phyloP scores from a whole-genome alignment of 2,797 vertebrate genomes.

The Xiphorhynchus erythropygius region DNA sequence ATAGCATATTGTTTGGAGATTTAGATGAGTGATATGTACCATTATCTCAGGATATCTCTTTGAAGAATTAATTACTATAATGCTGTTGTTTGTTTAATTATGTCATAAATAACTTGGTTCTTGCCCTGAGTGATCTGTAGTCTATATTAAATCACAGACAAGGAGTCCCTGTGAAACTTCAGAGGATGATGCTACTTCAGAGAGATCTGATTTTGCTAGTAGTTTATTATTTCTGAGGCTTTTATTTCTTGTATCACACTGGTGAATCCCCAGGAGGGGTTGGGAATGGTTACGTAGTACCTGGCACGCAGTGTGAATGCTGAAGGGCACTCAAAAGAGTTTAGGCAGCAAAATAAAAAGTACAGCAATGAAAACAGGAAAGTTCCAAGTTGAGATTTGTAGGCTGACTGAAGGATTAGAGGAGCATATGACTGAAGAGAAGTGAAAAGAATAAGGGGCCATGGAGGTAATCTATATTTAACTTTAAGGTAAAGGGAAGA shows the following conservation, averaged over 20 bases:
- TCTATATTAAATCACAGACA: not conserved
- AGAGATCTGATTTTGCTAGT: not conserved
- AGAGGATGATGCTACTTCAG: not conserved
- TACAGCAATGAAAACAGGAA: not conserved
- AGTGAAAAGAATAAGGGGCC: not conserved
- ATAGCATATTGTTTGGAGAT: conserved; percentile 15
- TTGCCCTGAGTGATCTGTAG: not conserved
- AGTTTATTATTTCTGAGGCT: conserved; percentile 1
- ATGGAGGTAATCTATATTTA: not conserved
- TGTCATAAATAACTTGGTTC: conserved; percentile 26
- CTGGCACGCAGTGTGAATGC: not conserved
- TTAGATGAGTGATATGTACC: not conserved
- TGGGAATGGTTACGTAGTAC: not conserved
- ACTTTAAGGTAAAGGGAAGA: not conserved
- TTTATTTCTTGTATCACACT: not conserved
- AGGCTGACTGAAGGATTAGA: not conserved
- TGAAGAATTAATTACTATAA: conserved; percentile 32
- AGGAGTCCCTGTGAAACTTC: not conserved
- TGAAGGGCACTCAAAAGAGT: not conserved
- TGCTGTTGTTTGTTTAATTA: conserved; percentile 35
- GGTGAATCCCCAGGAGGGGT: not conserved
- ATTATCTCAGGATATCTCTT: conserved; percentile 33
- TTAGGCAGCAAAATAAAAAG: not conserved
- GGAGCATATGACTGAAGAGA: not conserved
- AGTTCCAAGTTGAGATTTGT: not conserved